Percentiles rank a stretch among this genome's conserved stretches.
Evolutionary conservation across 2,888 invertebrate genomes (phyloP).

Genomic region (Melanargia galathea): DNA sequence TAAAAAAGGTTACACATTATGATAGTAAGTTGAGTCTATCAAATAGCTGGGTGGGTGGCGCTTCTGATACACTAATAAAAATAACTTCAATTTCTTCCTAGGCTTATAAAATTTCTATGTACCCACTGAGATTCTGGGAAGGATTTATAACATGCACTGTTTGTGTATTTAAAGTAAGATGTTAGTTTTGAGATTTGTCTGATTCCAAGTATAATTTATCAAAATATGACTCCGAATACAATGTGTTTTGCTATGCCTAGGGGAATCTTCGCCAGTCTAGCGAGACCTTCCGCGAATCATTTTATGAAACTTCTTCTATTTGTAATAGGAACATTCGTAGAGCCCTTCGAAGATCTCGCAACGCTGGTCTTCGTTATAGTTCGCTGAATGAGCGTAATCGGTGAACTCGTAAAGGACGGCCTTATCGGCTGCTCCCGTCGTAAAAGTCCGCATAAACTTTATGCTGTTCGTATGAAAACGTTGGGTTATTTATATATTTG

Average conservation of each 20-base stretch:
- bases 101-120: constrained; percentile 2
- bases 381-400: constrained; percentile 57
- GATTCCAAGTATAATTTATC: constrained; percentile 50
- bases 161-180: constrained; percentile 40
- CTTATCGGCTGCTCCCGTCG: constrained; percentile 58
- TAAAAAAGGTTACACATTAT: no score
- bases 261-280: constrained; percentile 38
- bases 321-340: constrained; percentile 19
- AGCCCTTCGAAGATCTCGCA: constrained; percentile 36
- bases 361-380: constrained; percentile 43
- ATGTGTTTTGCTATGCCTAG: constrained; percentile 45
- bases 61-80: not conserved
- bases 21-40: no score
- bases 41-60: not conserved
- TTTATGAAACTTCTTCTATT: constrained; percentile 16
- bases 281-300: constrained; percentile 33
- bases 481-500: constrained; percentile 67
- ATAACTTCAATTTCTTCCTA: constrained; percentile 4
- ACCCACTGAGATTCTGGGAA: constrained; percentile 16
- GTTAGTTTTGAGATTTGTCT: constrained; percentile 47
- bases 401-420: constrained; percentile 56
- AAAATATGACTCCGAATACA: constrained; percentile 48
- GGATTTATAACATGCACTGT: constrained; percentile 5
- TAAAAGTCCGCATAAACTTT: constrained; percentile 61
- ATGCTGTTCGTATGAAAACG: constrained; percentile 57